Evolutionary conservation across 2,888 invertebrate genomes (phyloP).

Genomic region (Mellilla xanthometata): DNA sequence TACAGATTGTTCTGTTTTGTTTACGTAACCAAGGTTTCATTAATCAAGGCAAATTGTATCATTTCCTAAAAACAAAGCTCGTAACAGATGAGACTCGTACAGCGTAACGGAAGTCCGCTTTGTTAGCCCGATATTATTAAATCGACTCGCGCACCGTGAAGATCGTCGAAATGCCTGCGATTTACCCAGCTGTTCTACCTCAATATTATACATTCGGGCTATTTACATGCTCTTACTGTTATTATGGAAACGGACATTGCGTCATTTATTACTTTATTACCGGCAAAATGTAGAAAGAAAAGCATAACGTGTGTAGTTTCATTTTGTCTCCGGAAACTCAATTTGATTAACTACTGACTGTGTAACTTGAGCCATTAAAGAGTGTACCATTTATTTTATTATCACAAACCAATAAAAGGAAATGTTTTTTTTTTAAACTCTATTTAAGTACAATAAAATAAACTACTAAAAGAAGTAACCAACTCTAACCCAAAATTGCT

Average conservation of each 20-base stretch:
- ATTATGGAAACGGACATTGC: background rate
- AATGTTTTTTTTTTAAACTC: no score
- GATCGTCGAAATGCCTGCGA: constrained; percentile 2
- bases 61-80: constrained; percentile 6
- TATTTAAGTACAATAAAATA: no score
- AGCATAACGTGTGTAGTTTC: no score
- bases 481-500: no score
- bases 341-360: no score
- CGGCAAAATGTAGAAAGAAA: background rate
- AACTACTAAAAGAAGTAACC: no score
- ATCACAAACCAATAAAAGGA: no score
- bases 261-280: background rate
- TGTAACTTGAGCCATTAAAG: no score
- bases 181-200: constrained; percentile 6
- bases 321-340: no score
- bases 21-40: background rate
- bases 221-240: background rate
- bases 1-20: no score
- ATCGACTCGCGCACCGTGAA: constrained; percentile 7
- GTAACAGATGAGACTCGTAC: constrained; percentile 1
- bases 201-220: background rate
- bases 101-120: constrained; percentile 9
- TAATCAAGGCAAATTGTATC: constrained; percentile 1
- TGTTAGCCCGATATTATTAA: constrained; percentile 4
- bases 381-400: no score